These are phyloP conservation scores for Drosophila cyrtoloma DNA, from an alignment of 2,888 invertebrate species.

Conservation along the genomic window DNA sequence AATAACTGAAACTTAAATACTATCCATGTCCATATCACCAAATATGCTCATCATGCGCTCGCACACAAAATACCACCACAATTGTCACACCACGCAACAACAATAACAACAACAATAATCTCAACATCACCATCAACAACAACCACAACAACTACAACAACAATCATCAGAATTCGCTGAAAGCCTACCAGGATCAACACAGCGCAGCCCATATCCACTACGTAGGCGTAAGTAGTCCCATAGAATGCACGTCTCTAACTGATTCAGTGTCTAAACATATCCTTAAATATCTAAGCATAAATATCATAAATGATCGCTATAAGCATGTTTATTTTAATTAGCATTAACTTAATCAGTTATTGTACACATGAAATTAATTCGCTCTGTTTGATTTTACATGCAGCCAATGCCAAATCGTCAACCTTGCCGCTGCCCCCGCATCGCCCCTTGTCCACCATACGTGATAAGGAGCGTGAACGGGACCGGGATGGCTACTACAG, in stretches of 20 bases:
- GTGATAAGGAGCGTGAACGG: slow-evolving; percentile 87
- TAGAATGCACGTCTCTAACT: slow-evolving; percentile 59
- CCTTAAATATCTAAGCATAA: slow-evolving; percentile 25
- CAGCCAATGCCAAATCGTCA: slow-evolving; percentile 92
- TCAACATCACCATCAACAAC: slow-evolving; percentile 35
- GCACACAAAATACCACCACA: slow-evolving; percentile 34
- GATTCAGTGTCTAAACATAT: slow-evolving; percentile 30
- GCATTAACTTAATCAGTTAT: slow-evolving; percentile 4
- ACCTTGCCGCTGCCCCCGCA: slow-evolving; percentile 93
- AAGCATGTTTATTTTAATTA: slow-evolving; percentile 21
- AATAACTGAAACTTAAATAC: slow-evolving; percentile 61
- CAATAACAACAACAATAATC: slow-evolving; percentile 34
- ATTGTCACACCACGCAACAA: slow-evolving; percentile 33
- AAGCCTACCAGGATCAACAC: slow-evolving; percentile 93
- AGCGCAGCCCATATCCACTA: slow-evolving; percentile 93
- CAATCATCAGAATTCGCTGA: slow-evolving; percentile 91
- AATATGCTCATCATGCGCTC: slow-evolving; percentile 60
- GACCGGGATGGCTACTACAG: slow-evolving; percentile 95
- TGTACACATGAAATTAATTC: neutral
- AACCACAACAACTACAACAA: slow-evolving; percentile 49
- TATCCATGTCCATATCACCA: slow-evolving; percentile 57
- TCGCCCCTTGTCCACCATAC: slow-evolving; percentile 86
- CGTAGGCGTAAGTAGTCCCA: slow-evolving; percentile 91
- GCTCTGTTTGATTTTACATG: neutral
- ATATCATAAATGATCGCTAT: slow-evolving; percentile 5